Evolutionary conservation across 2,888 invertebrate species (phyloP), one percentile per base, ranked within the genome.

Genomic region (Campoplex nolae): DNA sequence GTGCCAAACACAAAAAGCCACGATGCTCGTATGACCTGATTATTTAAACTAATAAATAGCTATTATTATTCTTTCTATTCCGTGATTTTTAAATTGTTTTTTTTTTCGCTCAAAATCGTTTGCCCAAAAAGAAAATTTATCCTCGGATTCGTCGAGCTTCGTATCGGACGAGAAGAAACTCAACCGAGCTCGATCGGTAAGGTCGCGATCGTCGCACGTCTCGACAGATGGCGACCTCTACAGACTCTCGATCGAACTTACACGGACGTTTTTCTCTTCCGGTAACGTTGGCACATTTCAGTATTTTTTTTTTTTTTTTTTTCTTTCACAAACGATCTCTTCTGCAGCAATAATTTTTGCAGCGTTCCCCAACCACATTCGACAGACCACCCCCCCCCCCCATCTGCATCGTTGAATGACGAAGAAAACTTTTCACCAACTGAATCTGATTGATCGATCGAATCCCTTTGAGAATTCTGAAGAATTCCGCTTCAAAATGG

Each of bases 161-260:
- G 2, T 16, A 51, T 16, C 3, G 7, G 18, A 18, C 16, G 48
- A 71, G 2, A 0, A 48, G 28, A 18, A 18, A 3, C 32, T 32
- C 1, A 18, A 51, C 23, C 32, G 18, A 38, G 23, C 38, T 58
- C 74, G 16, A 56, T 74, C 56, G 74, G 42, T 74, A 58, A 58
- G 16, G 8, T 38, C 56, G 35, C n/a, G 2, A 23, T 56, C 54
- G 35, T 11, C 2, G 38, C 38, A 23, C 9, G 6, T 16, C n/a
- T 62, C 62, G 71, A 65, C 38, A 77, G 62, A 23, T 83, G 48
- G 77, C 51, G 83, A 23, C 51, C 71, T 71, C 62, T 38, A 11
- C n/a, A 16, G 65, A 13, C 32, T 4, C 18, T n/a, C 51, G 0
- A 54, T 71, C 8, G 7, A 65, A 3, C 65, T 45, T 4, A 9